Percentiles rank a stretch among this genome's conserved stretches.
Evolutionary conservation across 2,888 invertebrate species (phyloP).

Genomic region (Caenorhabditis imperialis): DNA sequence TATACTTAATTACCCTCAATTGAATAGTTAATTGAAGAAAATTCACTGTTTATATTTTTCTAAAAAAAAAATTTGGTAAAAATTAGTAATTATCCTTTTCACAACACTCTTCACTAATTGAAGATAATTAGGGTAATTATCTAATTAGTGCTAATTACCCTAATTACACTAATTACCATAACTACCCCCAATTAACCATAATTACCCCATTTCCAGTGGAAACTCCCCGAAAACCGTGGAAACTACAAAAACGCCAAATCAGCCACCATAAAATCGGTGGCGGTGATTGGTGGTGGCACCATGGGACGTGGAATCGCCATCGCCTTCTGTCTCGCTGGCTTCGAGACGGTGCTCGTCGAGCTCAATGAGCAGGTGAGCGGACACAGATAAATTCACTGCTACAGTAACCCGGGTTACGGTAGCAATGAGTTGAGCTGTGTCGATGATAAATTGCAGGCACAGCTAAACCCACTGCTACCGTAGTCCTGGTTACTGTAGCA

Average conservation of each 20-base stretch:
- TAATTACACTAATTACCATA: no score
- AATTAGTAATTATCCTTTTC: no score
- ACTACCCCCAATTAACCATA: no score
- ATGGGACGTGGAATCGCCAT: constrained; percentile 80
- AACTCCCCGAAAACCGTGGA: constrained; percentile 52
- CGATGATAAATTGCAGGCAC: no score
- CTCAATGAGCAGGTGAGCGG: constrained; percentile 77
- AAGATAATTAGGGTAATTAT: neutral
- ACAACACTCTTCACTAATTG: no score
- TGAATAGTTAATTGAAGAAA: no score
- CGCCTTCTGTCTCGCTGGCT: constrained; percentile 77
- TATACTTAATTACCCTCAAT: neutral
- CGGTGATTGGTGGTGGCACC: constrained; percentile 73
- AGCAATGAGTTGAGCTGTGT: no score
- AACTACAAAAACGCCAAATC: constrained; percentile 33
- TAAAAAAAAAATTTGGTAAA: neutral
- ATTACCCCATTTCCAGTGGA: constrained; percentile 48
- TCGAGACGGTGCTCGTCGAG: constrained; percentile 63
- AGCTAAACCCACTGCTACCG: no score
- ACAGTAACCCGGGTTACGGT: no score
- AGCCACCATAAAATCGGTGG: constrained; percentile 29
- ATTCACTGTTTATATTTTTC: no score
- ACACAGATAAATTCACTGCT: no score
- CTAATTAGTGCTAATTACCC: constrained; percentile 54
- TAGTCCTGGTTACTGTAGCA: no score